These are phyloP conservation scores for Callorhinus ursinus DNA, from an alignment of 2,113 vertebrate genomes.

Conservation along the genomic window DNA sequence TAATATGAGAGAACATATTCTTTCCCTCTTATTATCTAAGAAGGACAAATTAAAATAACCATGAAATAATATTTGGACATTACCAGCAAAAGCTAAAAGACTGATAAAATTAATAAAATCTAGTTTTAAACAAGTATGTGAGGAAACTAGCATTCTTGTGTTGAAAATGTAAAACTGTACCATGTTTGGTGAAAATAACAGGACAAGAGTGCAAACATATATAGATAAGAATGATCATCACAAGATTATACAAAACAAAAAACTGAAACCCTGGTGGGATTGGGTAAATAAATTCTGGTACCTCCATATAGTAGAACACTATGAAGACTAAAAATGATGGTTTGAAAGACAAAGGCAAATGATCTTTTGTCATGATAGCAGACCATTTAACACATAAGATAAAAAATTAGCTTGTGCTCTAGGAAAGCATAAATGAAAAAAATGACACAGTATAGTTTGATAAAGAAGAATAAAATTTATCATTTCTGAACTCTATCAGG, in stretches of 20 bases:
- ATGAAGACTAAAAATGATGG: not conserved
- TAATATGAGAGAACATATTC: not conserved
- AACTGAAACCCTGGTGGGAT: not conserved
- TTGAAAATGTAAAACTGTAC: conserved; percentile 15
- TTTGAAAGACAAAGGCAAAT: not conserved
- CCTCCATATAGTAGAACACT: not conserved
- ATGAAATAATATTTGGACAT: not conserved
- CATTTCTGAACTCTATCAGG: not conserved
- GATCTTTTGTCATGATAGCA: not conserved
- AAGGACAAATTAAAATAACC: conserved; percentile 8
- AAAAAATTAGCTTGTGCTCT: conserved; percentile 23
- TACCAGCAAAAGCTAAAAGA: conserved; percentile 34
- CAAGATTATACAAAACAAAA: not conserved
- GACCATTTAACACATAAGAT: not conserved
- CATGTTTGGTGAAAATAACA: not conserved
- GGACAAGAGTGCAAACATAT: not conserved
- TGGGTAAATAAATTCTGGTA: not conserved
- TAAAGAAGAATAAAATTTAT: conserved; percentile 50
- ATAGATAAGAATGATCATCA: not conserved
- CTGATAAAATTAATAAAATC: not conserved
- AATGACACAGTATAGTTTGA: not conserved
- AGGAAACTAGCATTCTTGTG: not conserved
- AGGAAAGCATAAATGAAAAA: not conserved
- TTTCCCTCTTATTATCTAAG: conserved; percentile 14
- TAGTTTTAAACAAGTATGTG: not conserved